Evolutionary conservation across 2,113 vertebrate species (phyloP), one percentile per base, ranked within the genome.

Genomic region (Thunnus thynnus): DNA sequence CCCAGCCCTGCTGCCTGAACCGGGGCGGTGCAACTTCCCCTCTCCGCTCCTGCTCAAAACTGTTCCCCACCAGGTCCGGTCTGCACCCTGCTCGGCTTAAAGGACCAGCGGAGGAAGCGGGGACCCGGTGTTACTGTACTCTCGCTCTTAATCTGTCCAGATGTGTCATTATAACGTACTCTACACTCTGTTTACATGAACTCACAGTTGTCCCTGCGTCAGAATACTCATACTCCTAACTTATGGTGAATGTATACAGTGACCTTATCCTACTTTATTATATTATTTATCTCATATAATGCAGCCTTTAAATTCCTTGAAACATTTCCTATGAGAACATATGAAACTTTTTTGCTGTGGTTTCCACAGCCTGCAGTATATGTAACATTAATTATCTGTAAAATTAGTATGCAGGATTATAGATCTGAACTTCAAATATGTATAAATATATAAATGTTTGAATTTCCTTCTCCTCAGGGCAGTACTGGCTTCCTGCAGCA

Each of bases 1-100:
- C 51, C 27, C 61, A 51, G 84, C 82, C 74, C 95, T 91, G 94
- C 92, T 95, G 80, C 94, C 95, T 95, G 95, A 93, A 94, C 95
- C 95, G 58, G 91, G 95, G 96, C 94, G 96, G 95, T 95, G 97
- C 95, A 97, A 96, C 97, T 96, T 96, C 96, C 95, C 96, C 92
- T 91, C 80, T 93, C 57, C 54, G 62, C 76, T 76, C 72, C 75
- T 44, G 65, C 65, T 76, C 71, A 73, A 56, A 88, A 76, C 89
- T 91, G 92, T 92, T 93, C 92, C 94, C 95, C 93, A 88, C 80
- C 92, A 82, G 78, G 90, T 93, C 79, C 86, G 86, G 91, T 74
- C 76, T 71, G 80, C 80, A 86, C 51, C 77, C 52, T 22, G 94
- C 88, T 91, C 90, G 91, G 92, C 95, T 96, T 96, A 95, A 97